These are phyloP conservation scores for Varanus komodoensis DNA, from an alignment of 2,113 vertebrate genomes.

Conservation along the genomic window DNA sequence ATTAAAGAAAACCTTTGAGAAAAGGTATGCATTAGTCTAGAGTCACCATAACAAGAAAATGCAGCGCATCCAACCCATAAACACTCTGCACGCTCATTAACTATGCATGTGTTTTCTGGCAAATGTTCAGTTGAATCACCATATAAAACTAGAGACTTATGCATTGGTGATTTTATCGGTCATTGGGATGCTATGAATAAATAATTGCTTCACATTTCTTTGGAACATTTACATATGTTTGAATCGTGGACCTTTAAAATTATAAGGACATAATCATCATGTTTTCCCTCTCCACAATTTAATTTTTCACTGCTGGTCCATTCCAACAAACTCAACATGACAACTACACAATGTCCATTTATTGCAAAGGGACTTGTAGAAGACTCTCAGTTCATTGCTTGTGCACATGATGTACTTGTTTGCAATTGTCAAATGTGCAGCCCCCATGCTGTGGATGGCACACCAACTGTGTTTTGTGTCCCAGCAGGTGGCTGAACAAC, in stretches of 20 bases:
- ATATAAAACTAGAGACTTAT: conserved; percentile 11
- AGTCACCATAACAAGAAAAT: neutral
- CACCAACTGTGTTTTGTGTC: neutral
- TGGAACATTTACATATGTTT: neutral
- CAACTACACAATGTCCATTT: neutral
- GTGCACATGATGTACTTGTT: neutral
- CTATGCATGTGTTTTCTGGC: conserved; percentile 13
- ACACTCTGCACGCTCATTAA: neutral
- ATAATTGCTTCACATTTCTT: conserved; percentile 1
- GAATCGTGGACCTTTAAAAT: conserved; percentile 10
- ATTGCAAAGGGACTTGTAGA: neutral
- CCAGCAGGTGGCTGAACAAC: neutral
- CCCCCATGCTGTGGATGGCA: neutral
- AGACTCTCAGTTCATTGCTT: neutral
- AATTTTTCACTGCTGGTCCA: neutral
- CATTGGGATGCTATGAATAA: conserved; percentile 10
- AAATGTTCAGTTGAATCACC: conserved; percentile 12
- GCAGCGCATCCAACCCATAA: neutral
- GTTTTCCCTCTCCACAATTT: neutral
- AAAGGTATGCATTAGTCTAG: neutral
- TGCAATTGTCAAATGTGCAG: neutral
- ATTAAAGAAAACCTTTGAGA: neutral
- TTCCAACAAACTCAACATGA: neutral
- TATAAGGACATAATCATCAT: neutral
- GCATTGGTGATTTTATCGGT: neutral